Evolutionary conservation across 2,888 invertebrate species (phyloP).

Genomic region (Alsophila aescularia): DNA sequence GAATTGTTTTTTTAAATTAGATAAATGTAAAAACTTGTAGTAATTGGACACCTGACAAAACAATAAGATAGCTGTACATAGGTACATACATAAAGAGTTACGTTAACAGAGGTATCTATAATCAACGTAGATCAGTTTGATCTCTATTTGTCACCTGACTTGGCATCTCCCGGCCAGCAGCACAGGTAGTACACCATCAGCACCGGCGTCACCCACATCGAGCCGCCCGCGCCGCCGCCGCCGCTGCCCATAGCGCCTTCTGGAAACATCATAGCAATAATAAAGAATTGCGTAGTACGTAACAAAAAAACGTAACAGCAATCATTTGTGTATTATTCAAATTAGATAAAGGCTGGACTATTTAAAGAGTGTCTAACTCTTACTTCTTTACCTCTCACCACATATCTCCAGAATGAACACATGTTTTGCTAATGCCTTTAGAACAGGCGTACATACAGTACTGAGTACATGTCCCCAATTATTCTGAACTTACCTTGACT

Average conservation of each 20-base stretch:
- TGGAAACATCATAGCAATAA: background rate
- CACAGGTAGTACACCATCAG: conserved; percentile 75
- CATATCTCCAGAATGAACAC: too few species aligned
- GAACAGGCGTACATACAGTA: background rate
- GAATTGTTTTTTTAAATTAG: background rate
- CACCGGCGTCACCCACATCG: conserved; percentile 57
- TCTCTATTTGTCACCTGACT: conserved; percentile 68
- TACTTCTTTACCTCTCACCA: too few species aligned
- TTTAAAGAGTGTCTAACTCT: too few species aligned
- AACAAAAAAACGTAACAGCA: too few species aligned
- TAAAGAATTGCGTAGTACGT: too few species aligned
- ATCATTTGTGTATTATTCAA: too few species aligned
- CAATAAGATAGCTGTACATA: background rate
- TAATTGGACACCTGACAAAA: too few species aligned
- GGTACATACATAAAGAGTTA: too few species aligned
- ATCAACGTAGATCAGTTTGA: too few species aligned
- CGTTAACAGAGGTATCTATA: too few species aligned
- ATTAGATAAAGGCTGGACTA: too few species aligned
- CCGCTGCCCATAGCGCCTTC: conserved; percentile 35
- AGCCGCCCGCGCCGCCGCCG: conserved; percentile 43
- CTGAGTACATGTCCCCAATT: too few species aligned
- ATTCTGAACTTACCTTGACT: background rate
- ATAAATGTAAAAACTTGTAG: background rate
- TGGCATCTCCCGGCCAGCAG: conserved; percentile 71
- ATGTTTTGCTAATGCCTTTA: background rate